These are phyloP conservation scores for Epizoanthus scotinus DNA, from an alignment of 92 coral and sea anemone species.

Conservation along the genomic window DNA sequence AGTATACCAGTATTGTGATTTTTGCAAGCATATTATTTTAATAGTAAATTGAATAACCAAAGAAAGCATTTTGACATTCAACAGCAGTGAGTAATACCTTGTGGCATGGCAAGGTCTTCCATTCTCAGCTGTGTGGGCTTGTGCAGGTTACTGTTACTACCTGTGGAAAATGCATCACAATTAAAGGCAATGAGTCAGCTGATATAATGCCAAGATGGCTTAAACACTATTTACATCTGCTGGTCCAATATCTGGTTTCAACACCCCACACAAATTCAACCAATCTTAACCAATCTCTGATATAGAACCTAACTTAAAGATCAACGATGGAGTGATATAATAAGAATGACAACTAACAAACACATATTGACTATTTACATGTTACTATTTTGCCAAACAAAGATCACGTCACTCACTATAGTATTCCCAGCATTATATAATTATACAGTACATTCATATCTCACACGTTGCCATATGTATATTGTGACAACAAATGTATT, in stretches of 20 bases:
- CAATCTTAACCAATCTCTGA: too few species aligned
- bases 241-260: neutral
- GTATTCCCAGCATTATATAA: neutral
- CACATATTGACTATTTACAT: too few species aligned
- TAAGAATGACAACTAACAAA: too few species aligned
- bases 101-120: conserved; percentile 91
- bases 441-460: neutral
- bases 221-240: neutral
- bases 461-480: neutral
- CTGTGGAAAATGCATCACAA: conserved; percentile 37
- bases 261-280: neutral
- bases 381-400: too few species aligned
- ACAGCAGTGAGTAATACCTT: conserved; percentile 56
- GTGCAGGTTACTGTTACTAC: conserved; percentile 67
- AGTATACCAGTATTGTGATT: too few species aligned
- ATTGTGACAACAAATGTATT: neutral
- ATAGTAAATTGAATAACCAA: neutral
- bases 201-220: neutral
- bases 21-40: too few species aligned
- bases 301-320: neutral
- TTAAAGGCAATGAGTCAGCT: neutral
- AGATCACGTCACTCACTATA: too few species aligned
- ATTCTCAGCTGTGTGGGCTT: conserved; percentile 76
- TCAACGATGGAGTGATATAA: neutral
- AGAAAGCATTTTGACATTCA: neutral